These are phyloP conservation scores for Rhamnusium bicolor DNA, from an alignment of 2,888 invertebrate species.

Conservation along the genomic window DNA sequence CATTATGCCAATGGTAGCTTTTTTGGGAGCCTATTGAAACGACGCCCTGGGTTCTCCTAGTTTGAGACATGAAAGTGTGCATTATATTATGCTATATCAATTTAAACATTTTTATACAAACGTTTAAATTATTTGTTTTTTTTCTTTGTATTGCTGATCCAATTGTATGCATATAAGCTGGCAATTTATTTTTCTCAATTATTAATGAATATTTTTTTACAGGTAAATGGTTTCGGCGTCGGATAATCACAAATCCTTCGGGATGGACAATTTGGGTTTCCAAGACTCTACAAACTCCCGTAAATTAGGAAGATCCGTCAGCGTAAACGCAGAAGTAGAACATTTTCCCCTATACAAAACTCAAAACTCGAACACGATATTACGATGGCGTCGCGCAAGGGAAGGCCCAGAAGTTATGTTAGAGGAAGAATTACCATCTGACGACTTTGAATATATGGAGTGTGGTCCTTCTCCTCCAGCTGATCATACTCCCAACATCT, in stretches of 20 bases:
- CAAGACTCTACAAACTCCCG: constrained; percentile 62
- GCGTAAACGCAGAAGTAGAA: constrained; percentile 69
- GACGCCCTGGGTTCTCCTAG: no score
- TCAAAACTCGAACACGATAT: constrained; percentile 56
- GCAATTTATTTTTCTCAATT: not conserved
- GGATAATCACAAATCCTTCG: constrained; percentile 59
- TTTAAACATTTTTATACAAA: no score
- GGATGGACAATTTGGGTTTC: constrained; percentile 70
- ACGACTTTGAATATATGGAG: constrained; percentile 84
- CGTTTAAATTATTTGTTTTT: no score
- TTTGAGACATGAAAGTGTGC: no score
- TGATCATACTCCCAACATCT: constrained; percentile 86
- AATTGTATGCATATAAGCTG: no score
- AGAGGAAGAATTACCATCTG: constrained; percentile 80
- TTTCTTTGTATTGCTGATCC: not conserved
- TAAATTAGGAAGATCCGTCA: constrained; percentile 70
- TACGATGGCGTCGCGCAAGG: constrained; percentile 62
- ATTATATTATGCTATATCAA: no score
- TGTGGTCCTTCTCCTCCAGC: constrained; percentile 86
- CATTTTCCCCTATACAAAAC: constrained; percentile 67
- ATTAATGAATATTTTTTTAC: constrained; percentile 26
- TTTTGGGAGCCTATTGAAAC: no score
- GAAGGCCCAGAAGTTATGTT: constrained; percentile 71
- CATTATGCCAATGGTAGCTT: no score
- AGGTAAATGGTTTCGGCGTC: constrained; percentile 67